Conservation (phyloP, 2,888 invertebrate species). For the Coelinius sp. region DNA sequence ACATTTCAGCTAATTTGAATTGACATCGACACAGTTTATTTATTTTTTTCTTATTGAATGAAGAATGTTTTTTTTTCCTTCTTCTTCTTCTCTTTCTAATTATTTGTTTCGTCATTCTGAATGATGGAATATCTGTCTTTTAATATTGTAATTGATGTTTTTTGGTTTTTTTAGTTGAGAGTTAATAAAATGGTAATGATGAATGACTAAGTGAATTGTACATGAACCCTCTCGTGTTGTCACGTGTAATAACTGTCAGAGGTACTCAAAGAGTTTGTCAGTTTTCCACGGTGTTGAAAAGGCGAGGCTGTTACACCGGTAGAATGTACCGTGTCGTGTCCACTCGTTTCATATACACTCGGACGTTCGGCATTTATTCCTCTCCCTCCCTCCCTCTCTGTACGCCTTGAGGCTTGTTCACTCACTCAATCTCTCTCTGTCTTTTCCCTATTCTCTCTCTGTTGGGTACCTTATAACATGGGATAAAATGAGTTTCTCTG, state of each 20-base stretch:
- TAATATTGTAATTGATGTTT: background rate
- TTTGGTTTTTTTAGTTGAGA: background rate
- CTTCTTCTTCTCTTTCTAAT: too few relatives aligned
- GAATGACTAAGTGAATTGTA: conserved; percentile 14
- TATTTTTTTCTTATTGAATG: background rate
- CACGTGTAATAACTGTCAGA: conserved; percentile 21
- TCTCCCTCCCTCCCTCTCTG: too few relatives aligned
- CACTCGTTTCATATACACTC: conserved; percentile 45
- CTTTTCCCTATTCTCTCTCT: background rate
- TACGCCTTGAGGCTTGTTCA: background rate
- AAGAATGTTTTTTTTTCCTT: background rate
- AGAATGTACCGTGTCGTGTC: conserved; percentile 24
- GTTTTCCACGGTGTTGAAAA: conserved; percentile 22
- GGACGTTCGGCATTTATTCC: conserved; percentile 44
- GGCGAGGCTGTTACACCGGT: conserved; percentile 24
- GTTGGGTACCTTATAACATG: background rate
- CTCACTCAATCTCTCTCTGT: background rate
- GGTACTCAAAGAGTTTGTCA: conserved; percentile 19
- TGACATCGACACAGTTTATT: background rate
- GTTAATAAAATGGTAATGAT: conserved; percentile 12
- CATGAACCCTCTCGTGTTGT: background rate
- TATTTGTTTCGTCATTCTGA: background rate
- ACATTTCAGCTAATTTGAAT: background rate
- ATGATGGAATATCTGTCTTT: background rate
- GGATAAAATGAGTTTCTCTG: conserved; percentile 8